These are phyloP conservation scores for Perizoma flavofasciatum DNA, from an alignment of 2,888 invertebrate species.

Conservation along the genomic window DNA sequence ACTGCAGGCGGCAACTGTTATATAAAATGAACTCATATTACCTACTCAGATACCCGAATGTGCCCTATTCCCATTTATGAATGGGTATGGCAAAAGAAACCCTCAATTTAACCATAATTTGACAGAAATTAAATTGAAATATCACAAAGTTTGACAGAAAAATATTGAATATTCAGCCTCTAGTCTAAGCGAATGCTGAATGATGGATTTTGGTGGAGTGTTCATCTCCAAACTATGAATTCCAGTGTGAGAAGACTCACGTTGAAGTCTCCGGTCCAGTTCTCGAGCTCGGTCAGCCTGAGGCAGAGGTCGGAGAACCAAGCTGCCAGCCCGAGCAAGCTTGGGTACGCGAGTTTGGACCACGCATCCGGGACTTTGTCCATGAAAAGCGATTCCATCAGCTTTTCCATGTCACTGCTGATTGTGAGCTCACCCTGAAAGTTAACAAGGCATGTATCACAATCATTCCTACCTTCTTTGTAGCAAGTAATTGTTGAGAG, in stretches of 20 bases:
- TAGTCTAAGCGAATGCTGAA: no score
- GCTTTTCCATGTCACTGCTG: constrained; percentile 94
- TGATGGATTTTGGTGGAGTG: no score
- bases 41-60: no score
- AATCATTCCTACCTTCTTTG: background rate
- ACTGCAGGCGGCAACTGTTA: constrained; percentile 90
- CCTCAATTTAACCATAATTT: no score
- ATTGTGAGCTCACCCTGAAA: constrained; percentile 95
- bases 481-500: background rate
- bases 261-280: constrained; percentile 94
- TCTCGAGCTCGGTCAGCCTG: constrained; percentile 91
- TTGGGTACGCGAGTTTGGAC: constrained; percentile 95
- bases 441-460: background rate
- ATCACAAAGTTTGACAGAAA: no score
- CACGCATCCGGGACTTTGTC: constrained; percentile 94
- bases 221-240: no score
- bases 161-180: no score
- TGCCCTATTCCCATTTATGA: no score
- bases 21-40: background rate
- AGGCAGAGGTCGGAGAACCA: constrained; percentile 95
- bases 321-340: constrained; percentile 90
- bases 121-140: no score
- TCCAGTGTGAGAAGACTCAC: constrained; percentile 58
- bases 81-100: no score
- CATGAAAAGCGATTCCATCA: constrained; percentile 94